A percentile compares a stretch with the other conserved stretches of the same genome.
Evolutionary conservation across 2,113 vertebrate genomes (phyloP).

Genomic region (Colistium nudipinnis): DNA sequence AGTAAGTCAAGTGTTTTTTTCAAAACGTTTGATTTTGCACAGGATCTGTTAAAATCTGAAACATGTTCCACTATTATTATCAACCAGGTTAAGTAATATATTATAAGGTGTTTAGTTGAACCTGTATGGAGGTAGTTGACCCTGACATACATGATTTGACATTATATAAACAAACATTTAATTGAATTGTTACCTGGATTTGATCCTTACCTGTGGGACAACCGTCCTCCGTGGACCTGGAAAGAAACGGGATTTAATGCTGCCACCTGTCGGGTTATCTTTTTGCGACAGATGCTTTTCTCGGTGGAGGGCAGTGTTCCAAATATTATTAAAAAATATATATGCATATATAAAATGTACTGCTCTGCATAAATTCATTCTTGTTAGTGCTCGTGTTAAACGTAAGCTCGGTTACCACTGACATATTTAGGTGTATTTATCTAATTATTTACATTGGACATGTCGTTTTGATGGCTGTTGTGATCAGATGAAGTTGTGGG

Average conservation of each 20-base stretch:
- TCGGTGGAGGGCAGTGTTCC: background rate
- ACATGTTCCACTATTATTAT: too few relatives aligned
- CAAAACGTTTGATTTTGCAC: slow-evolving; percentile 20
- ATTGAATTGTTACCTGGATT: too few relatives aligned
- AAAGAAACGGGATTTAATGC: background rate
- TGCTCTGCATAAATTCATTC: too few relatives aligned
- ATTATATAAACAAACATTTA: too few relatives aligned
- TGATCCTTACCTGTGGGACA: background rate
- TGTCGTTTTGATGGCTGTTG: background rate
- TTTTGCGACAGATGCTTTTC: slow-evolving; percentile 11
- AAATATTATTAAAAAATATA: background rate
- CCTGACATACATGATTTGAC: too few relatives aligned
- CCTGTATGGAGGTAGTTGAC: too few relatives aligned
- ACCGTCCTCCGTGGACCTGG: background rate
- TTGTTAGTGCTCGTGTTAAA: too few relatives aligned
- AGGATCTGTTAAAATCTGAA: too few relatives aligned
- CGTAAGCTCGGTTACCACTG: too few relatives aligned
- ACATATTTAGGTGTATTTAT: fast-evolving
- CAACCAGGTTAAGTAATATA: too few relatives aligned
- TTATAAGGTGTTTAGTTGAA: too few relatives aligned
- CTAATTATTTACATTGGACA: background rate
- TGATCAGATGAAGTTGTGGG: background rate
- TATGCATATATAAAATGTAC: too few relatives aligned
- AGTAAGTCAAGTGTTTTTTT: background rate
- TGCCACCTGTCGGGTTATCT: slow-evolving; percentile 38